phyloP scores from a whole-genome alignment of 2,888 invertebrate genomes.

The Phania funesta region DNA sequence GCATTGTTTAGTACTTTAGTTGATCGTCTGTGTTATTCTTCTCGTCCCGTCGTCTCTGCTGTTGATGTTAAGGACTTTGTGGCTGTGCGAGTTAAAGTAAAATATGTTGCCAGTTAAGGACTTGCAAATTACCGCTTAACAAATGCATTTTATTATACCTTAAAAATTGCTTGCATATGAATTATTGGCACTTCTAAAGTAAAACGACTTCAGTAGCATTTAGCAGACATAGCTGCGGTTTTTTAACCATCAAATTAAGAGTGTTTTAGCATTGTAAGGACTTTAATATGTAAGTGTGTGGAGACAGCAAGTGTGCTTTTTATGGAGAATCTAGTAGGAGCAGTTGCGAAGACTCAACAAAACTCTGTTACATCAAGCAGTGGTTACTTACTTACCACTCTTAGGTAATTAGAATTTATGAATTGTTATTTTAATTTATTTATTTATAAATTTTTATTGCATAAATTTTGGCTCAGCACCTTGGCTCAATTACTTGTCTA shows the following conservation, averaged over 20 bases:
- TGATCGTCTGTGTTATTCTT: constrained; percentile 6
- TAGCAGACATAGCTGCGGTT: constrained; percentile 33
- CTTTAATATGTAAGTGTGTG: background rate
- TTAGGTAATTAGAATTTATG: constrained; percentile 45
- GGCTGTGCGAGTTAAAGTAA: background rate
- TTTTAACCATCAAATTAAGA: constrained; percentile 16
- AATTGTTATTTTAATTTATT: constrained; percentile 42
- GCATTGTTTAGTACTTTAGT: constrained; percentile 9
- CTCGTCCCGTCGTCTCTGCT: background rate
- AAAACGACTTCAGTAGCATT: constrained; percentile 32
- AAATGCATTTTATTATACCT: constrained; percentile 66
- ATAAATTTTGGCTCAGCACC: constrained; percentile 37
- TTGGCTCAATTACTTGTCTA: constrained; percentile 55
- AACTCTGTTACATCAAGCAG: background rate
- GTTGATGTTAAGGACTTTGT: background rate
- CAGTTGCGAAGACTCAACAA: background rate
- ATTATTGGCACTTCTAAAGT: constrained; percentile 52
- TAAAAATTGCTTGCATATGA: constrained; percentile 53
- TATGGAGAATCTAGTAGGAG: background rate
- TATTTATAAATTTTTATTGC: too few species aligned
- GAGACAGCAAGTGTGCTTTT: background rate
- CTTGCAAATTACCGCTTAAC: constrained; percentile 58
- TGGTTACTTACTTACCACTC: constrained; percentile 2
- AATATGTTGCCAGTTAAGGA: constrained; percentile 38
- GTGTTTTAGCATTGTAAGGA: background rate